Conservation (phyloP, 1,140 invertebrate genomes). For the Lysiphlebus fabarum region DNA sequence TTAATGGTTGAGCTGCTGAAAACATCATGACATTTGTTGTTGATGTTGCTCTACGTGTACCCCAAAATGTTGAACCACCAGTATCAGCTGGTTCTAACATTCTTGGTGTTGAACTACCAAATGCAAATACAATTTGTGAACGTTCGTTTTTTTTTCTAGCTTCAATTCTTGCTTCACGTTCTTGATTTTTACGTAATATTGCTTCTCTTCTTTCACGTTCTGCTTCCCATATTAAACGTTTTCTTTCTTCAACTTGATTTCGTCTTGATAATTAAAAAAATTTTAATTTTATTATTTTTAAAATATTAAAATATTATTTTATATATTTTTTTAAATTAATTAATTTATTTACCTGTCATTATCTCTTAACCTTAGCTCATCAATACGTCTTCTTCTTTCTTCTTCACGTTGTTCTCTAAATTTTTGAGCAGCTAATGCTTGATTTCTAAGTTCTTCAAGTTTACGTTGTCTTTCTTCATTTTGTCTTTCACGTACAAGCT, state of each 20-base stretch:
- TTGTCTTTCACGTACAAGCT: constrained; percentile 72
- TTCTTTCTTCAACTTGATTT: constrained; percentile 79
- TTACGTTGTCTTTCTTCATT: constrained; percentile 82
- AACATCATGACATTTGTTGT: constrained; percentile 79
- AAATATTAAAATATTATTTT: not conserved
- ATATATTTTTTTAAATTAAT: constrained; percentile 1
- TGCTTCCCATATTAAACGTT: constrained; percentile 81
- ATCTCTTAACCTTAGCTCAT: constrained; percentile 75
- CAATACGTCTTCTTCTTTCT: constrained; percentile 73
- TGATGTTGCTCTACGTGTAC: constrained; percentile 78
- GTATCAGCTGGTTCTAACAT: constrained; percentile 80
- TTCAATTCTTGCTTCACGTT: constrained; percentile 79
- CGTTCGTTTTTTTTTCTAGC: constrained; percentile 68
- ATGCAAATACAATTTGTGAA: constrained; percentile 70
- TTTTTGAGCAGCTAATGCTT: constrained; percentile 79
- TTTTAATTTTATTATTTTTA: not conserved
- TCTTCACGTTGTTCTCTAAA: constrained; percentile 85
- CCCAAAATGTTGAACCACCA: constrained; percentile 72
- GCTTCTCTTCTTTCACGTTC: constrained; percentile 80
- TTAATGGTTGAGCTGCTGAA: constrained; percentile 67
- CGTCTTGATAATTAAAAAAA: constrained; percentile 42
- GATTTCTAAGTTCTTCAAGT: constrained; percentile 80
- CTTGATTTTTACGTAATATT: constrained; percentile 77
- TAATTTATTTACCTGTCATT: constrained; percentile 59
- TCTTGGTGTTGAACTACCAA: constrained; percentile 83